Evolutionary conservation across 2,888 invertebrate genomes (phyloP), one percentile per base, ranked within the genome.

Genomic region (Lochmaea crataegi): DNA sequence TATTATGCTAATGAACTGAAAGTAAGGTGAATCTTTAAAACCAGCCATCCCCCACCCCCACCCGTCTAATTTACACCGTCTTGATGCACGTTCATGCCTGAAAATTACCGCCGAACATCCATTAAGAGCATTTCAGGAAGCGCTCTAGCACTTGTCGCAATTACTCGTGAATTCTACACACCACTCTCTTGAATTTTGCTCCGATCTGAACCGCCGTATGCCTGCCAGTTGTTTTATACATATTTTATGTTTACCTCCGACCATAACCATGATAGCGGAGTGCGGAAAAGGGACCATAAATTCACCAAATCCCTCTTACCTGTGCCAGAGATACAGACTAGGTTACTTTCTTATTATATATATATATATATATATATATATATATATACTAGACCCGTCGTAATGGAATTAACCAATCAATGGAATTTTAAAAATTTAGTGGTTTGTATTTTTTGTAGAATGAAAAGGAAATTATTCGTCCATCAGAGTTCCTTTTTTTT

Each of bases 61-160:
- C 68, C 48, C 38, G 42, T 56, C 14, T 65, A 56, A 65, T 64
- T 70, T 57, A 56, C 70, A 56, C 38, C 70, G 56, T 64, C 56
- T 70, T 56, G 42, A 70, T 26, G 57, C 38, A 70, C 38, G 70
- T 57, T 70, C 45, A 70, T 56, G 65, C 41, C 16, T 57, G 64
- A 69, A 63, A 69, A 69, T 69, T 70, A 70, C 70, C 70, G 51
- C 64, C 48, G 48, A 71, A 74, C 68, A 71, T 71, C 73, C 73
- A 74, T 76, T 74, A 75, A 71, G 63, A 72, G 68, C 60, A 65
- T 68, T 72, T 72, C 51, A 74, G 74, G 71, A 74, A 74, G 74
- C 32, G 32, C 68, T 64, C 60, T 48, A 70, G 57, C 73, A 68
- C 68, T 73, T 73, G 75, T 71, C 73, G 68, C 73, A 71, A 73